phyloP scores from a whole-genome alignment of 1,140 invertebrate species.

The Schlechtendalia chinensis region DNA sequence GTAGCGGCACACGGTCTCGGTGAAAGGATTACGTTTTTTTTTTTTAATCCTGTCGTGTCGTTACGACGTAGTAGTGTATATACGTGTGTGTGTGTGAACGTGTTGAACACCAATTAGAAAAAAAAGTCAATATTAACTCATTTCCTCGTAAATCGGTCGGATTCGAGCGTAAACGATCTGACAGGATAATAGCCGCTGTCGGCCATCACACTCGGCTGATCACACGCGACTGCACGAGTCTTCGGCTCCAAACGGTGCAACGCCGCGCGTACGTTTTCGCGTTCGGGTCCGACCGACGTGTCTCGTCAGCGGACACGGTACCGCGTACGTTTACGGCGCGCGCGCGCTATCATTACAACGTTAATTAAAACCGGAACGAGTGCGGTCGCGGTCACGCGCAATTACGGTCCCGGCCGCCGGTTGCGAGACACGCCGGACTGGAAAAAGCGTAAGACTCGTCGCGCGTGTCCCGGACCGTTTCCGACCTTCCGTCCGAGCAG shows the following conservation, averaged over 20 bases:
- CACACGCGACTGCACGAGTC: no score
- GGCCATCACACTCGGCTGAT: constrained; percentile 34
- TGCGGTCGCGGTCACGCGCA: no score
- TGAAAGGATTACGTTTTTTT: constrained; percentile 33
- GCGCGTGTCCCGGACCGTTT: neutral
- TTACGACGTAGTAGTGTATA: constrained; percentile 4
- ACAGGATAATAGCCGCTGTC: constrained; percentile 23
- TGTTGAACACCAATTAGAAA: constrained; percentile 21
- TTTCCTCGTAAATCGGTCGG: constrained; percentile 35
- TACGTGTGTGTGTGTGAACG: neutral
- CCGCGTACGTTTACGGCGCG: neutral
- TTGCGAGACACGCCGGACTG: neutral
- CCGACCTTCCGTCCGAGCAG: no score
- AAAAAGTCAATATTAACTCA: constrained; percentile 40
- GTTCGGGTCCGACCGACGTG: no score
- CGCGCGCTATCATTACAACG: neutral
- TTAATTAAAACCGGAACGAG: constrained; percentile 17
- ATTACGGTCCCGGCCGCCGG: neutral
- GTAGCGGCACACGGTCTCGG: constrained; percentile 20
- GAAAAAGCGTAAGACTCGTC: neutral
- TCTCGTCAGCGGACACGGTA: neutral
- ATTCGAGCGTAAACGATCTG: constrained; percentile 33
- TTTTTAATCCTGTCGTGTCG: neutral
- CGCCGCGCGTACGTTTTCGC: no score
- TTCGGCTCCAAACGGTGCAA: no score